A percentile compares a stretch with the other conserved stretches of the same genome.
Evolutionary conservation across 1,140 invertebrate species (phyloP).

Genomic region (Trichomalopsis sarcophagae): DNA sequence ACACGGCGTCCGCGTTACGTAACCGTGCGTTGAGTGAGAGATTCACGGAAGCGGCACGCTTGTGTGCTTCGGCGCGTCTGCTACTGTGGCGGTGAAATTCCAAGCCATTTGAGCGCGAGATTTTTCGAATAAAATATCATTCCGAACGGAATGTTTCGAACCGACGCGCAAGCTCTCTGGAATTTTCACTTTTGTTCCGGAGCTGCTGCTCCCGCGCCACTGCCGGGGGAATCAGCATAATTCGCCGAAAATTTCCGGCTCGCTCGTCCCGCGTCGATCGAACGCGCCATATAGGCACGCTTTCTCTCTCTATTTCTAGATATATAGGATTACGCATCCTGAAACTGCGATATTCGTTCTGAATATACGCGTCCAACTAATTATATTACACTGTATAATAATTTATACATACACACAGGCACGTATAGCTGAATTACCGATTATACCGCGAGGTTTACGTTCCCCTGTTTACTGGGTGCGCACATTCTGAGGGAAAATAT

Average conservation of each 20-base stretch:
- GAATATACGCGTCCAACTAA: not conserved
- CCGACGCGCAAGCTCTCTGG: not conserved
- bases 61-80: too few species aligned
- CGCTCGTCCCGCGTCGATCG: not conserved
- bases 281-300: not conserved
- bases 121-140: slow-evolving; percentile 10
- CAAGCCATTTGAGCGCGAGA: not conserved
- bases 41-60: too few species aligned
- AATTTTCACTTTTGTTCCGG: not conserved
- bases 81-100: not conserved
- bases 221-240: not conserved
- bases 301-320: not conserved
- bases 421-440: not conserved
- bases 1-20: too few species aligned
- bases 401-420: not conserved
- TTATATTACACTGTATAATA: not conserved
- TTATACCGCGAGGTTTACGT: not conserved
- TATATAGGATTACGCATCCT: not conserved
- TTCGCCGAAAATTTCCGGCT: not conserved
- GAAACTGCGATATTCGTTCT: not conserved
- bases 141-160: not conserved
- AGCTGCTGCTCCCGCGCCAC: not conserved
- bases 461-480: too few species aligned
- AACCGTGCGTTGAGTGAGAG: too few species aligned
- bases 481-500: too few species aligned